Percentiles rank a stretch among this genome's conserved stretches.
phyloP scores from a whole-genome alignment of 2,113 vertebrate genomes.

The Notarius lentiginosus region DNA sequence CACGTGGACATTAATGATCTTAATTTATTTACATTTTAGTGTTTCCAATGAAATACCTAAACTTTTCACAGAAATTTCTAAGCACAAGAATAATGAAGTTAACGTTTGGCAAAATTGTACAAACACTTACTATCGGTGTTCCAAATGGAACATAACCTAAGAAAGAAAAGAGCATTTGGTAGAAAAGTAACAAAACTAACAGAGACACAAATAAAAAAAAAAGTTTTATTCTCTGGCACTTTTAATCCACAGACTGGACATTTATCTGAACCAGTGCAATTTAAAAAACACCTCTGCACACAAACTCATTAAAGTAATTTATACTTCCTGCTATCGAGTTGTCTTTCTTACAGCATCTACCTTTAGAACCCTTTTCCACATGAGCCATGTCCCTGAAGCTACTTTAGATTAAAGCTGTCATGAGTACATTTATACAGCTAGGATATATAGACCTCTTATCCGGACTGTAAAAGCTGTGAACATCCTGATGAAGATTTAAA shows the following conservation, averaged over 20 bases:
- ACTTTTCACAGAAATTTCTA: neutral
- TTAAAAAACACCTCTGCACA: neutral
- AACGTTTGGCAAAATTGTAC: slow-evolving; percentile 27
- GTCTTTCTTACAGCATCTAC: neutral
- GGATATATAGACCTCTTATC: slow-evolving; percentile 10
- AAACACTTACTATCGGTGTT: slow-evolving; percentile 93
- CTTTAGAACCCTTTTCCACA: neutral
- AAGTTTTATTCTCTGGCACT: neutral
- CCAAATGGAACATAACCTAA: slow-evolving; percentile 98
- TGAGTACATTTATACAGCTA: slow-evolving; percentile 14
- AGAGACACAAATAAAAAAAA: slow-evolving; percentile 16
- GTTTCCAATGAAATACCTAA: neutral
- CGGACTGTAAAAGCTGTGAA: slow-evolving; percentile 3
- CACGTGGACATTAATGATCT: neutral
- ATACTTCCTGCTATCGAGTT: neutral
- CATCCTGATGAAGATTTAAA: slow-evolving; percentile 12
- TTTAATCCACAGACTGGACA: neutral
- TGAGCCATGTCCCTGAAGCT: neutral
- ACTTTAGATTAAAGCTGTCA: slow-evolving; percentile 26
- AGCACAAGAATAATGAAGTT: neutral
- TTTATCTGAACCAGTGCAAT: slow-evolving; percentile 27
- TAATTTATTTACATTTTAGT: neutral
- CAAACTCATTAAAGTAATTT: slow-evolving; percentile 23
- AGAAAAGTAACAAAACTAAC: slow-evolving; percentile 39
- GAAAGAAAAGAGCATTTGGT: slow-evolving; percentile 11